phyloP scores from a whole-genome alignment of 2,888 invertebrate species.

The Eueremaeus valkanovi region DNA sequence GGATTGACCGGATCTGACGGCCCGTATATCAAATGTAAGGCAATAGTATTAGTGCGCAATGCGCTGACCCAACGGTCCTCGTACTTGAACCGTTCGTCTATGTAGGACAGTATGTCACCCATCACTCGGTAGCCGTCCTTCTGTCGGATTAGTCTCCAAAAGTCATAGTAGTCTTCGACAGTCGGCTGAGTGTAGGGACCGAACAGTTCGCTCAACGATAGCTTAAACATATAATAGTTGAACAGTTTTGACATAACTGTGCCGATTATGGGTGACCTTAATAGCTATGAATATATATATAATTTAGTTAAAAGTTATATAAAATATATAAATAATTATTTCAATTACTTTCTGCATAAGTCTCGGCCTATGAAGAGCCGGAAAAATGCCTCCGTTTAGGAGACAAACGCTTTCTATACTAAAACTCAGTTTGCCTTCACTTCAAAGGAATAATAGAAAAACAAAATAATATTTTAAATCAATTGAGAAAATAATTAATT shows the following conservation, averaged over 20 bases:
- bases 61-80: slow-evolving; percentile 52
- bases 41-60: slow-evolving; percentile 48
- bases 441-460: background rate
- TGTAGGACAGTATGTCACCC: slow-evolving; percentile 47
- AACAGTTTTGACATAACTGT: slow-evolving; percentile 40
- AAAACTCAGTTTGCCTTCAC: slow-evolving; percentile 31
- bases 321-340: background rate
- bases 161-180: slow-evolving; percentile 49
- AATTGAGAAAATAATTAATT: background rate
- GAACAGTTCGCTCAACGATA: slow-evolving; percentile 50
- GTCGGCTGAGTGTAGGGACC: slow-evolving; percentile 49
- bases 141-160: slow-evolving; percentile 46
- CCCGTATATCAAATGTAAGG: slow-evolving; percentile 52
- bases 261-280: slow-evolving; percentile 44
- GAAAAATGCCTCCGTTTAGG: slow-evolving; percentile 50
- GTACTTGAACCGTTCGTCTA: slow-evolving; percentile 49
- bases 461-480: no score
- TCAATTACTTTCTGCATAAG: slow-evolving; percentile 45
- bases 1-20: slow-evolving; percentile 52
- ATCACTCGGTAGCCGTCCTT: slow-evolving; percentile 46
- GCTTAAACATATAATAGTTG: slow-evolving; percentile 41
- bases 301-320: background rate
- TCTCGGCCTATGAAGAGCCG: slow-evolving; percentile 45
- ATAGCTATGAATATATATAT: slow-evolving; percentile 36
- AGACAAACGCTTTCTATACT: slow-evolving; percentile 47